Conservation (phyloP, 2,888 invertebrate species). For the Anodontia alba region DNA sequence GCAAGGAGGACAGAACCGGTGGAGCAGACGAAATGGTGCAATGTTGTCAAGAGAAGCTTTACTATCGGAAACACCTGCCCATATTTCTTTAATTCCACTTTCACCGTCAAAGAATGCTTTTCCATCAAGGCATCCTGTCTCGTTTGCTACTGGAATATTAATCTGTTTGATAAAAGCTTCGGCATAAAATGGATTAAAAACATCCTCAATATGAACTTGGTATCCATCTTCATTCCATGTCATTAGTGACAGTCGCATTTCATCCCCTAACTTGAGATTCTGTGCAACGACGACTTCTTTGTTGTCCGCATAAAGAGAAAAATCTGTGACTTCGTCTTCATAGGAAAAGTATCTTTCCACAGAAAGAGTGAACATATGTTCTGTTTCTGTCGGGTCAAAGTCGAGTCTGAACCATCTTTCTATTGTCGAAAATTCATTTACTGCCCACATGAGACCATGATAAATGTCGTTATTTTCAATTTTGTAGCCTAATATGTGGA, state of each 20-base stretch:
- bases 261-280: conserved; percentile 36
- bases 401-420: conserved; percentile 46
- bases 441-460: conserved; percentile 52
- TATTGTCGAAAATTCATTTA: conserved; percentile 34
- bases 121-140: conserved; percentile 62
- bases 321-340: conserved; percentile 35
- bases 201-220: conserved; percentile 57
- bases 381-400: conserved; percentile 28
- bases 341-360: conserved; percentile 28
- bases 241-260: conserved; percentile 32
- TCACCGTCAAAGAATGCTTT: conserved; percentile 64
- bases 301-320: conserved; percentile 37
- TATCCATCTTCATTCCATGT: conserved; percentile 64
- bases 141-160: conserved; percentile 45
- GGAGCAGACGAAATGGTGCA: conserved; percentile 36
- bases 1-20: conserved; percentile 62
- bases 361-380: conserved; percentile 36
- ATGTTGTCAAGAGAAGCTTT: conserved; percentile 51
- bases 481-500: conserved; percentile 54
- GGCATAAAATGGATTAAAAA: conserved; percentile 61
- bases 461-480: conserved; percentile 30
- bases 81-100: conserved; percentile 68
- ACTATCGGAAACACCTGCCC: conserved; percentile 63
- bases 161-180: conserved; percentile 49
- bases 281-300: conserved; percentile 37